Conservation (phyloP, 2,113 vertebrate species). For the Lepus americanus region DNA sequence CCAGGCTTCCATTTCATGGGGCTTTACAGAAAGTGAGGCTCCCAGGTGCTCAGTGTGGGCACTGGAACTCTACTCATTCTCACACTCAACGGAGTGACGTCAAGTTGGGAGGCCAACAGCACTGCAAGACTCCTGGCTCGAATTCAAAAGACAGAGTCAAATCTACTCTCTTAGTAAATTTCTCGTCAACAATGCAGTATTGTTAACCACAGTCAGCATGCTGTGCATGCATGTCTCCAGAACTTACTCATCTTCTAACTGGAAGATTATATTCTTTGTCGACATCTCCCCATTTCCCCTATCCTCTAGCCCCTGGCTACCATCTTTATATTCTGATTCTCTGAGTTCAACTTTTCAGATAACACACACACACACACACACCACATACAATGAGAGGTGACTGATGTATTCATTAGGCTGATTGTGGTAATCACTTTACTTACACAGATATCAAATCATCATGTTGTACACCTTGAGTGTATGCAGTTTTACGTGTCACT, state of each 20-base stretch:
- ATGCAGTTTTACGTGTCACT: background rate
- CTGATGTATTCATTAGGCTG: background rate
- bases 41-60: background rate
- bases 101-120: background rate
- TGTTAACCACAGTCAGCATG: background rate
- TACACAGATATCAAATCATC: background rate
- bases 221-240: background rate
- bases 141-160: background rate
- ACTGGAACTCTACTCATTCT: background rate
- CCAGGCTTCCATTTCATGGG: background rate
- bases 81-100: background rate
- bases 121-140: background rate
- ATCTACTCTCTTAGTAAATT: background rate
- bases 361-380: background rate
- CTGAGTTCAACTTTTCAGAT: background rate
- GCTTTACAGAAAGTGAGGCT: background rate
- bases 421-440: background rate
- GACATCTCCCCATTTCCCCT: background rate
- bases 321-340: background rate
- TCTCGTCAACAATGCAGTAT: background rate
- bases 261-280: background rate
- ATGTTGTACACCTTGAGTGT: background rate
- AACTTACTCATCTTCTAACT: background rate
- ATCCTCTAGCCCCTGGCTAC: background rate
- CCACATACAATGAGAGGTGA: background rate